Base-by-base conservation (phyloP, 2,797 vertebrate genomes). In the Lutjanus campechanus region DNA sequence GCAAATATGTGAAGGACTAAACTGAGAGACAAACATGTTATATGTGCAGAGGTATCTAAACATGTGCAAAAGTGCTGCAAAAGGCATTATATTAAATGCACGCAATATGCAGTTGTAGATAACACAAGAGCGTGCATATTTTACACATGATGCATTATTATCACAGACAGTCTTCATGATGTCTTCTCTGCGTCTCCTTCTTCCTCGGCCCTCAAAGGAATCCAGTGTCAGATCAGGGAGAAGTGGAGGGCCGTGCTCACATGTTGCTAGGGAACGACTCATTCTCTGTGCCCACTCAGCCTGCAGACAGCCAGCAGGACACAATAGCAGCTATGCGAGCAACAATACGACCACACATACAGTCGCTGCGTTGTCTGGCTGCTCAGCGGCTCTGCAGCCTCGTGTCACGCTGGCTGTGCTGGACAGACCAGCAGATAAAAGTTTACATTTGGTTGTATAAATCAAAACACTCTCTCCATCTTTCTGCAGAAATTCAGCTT, bases 251-350 rank as follows among this genome's bases (percentile, higher is more conserved):
- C 83, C 53, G 80, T 77, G 83, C 87, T 92, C 85, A 50, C 82
- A 84, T 82, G 93, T 95, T 94, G 93, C 94, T 94, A 95, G 92
- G 94, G 89, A 95, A 95, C 93, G 6, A 86, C 75, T 94, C 85
- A 49, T 89, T 91, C 87, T 90, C 75, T 46, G 76, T 91, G 85
- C 92, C 91, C 91, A 92, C 92, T 92, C 88, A 90, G 84, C 87
- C 86, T 86, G 88, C 87, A 92, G 89, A 89, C 89, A 88, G 89
- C 74, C 85, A 81, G 85, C 79, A 66, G 88, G 86, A 92, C 87
- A 91, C 91, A 92, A 91, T 84, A 69, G 85, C 84, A 79, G 88
- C 84, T 61, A 65, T 65, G 76, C 66, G 11, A 84, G 81, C 88
- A 75, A 76, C 81, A 86, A 75, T 75, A 67, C 75, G 66, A 72